Base-by-base conservation (phyloP, 2,888 invertebrate species). In the Nomada ruficornis region DNA sequence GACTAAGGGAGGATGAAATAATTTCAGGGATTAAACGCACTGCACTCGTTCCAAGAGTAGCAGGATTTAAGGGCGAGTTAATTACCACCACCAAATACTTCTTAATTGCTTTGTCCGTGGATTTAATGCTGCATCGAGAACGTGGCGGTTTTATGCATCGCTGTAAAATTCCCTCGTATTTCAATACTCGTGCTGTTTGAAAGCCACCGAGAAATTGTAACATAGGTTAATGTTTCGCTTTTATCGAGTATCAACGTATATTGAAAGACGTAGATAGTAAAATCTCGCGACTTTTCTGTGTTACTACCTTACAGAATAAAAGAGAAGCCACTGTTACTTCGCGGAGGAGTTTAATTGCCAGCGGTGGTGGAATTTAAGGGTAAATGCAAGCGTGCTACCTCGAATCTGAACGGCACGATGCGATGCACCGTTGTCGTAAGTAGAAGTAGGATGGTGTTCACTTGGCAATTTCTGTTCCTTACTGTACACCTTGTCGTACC, bases 61-160 rank as follows among this genome's bases (percentile, higher is more conserved):
- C 26, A 9, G 72, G 78, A 62, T 72, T 80, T 78, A 80, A 79
- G 50, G 54, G 15, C 72, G 60, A 72, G 72, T 80, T 79, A 79
- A 80, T 80, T 80, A 73, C 62, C 26, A 20, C 52, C 55, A 50
- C 67, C 65, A 80, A 72, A 80, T 80, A 62, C 60, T 67, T 36
- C 72, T 71, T 80, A 80, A 80, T 78, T 80, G 78, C 78, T 77
- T 65, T 65, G 77, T 55, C 44, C 71, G 44, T 71, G 26, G 47
- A 77, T 64, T 67, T 79, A 65, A 60, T 47, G 42, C 42, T 2
- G 47, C 10, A 54, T 54, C 20, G 10, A 20, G 23, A 54, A 44
- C 26, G 62, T n/a, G 50, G 18, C 18, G 26, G 62, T 57, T 67
- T 42, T 42, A 29, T 52, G 47, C 42, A 2, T 13, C 20, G n/a